phyloP scores from a whole-genome alignment of 2,113 vertebrate genomes.

The Galbula dea region DNA sequence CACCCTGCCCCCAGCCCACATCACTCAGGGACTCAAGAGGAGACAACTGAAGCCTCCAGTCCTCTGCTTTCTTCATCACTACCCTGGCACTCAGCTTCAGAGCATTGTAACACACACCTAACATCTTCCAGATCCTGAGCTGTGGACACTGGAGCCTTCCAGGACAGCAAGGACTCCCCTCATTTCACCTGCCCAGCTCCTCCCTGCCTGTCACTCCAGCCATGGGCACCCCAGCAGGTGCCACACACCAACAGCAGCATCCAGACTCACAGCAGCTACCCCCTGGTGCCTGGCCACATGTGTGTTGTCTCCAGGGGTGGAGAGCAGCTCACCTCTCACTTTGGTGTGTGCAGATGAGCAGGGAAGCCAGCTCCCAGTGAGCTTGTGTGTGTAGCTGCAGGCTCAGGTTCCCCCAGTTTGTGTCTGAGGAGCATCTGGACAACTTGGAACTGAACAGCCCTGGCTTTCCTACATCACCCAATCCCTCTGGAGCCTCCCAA shows the following conservation, averaged over 20 bases:
- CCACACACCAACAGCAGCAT: fast-evolving
- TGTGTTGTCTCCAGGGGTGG: not conserved
- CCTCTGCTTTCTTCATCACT: not conserved
- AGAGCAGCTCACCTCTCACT: not conserved
- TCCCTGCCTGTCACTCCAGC: not conserved
- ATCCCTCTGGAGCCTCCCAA: not conserved
- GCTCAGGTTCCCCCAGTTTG: not conserved
- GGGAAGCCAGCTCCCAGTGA: not conserved
- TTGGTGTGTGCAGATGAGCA: not conserved
- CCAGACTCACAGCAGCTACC: not conserved
- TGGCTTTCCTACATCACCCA: not conserved
- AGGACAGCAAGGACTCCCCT: not conserved
- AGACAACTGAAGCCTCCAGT: not conserved
- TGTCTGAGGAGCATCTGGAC: not conserved
- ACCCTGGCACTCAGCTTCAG: not conserved
- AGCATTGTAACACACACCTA: not conserved
- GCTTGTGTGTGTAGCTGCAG: not conserved
- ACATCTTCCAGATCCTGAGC: not conserved
- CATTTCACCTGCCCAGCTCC: not conserved
- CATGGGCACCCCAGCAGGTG: not conserved
- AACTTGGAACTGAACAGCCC: not conserved
- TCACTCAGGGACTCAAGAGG: not conserved
- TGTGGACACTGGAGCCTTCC: not conserved
- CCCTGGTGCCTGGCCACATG: fast-evolving
- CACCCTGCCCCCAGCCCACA: too few species aligned